A percentile compares a stretch with the other conserved stretches of the same genome.
Evolutionary conservation across 1,140 invertebrate genomes (phyloP).

Genomic region (Drusus annulatus): DNA sequence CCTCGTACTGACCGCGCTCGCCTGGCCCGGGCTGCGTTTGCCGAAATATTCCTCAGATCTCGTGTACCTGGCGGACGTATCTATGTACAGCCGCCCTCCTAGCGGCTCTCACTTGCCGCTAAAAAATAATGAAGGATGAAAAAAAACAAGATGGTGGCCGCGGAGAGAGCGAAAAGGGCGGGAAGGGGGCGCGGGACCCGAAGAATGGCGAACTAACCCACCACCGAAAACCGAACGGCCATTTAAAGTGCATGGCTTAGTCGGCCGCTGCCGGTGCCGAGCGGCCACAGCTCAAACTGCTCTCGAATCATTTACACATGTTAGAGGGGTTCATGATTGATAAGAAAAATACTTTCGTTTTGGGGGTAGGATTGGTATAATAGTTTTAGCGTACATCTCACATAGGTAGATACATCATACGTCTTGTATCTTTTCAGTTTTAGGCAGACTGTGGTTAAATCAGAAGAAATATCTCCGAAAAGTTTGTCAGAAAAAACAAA

Average conservation of each 20-base stretch:
- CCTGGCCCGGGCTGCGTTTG: constrained; percentile 28
- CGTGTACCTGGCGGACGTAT: constrained; percentile 47
- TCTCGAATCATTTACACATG: no score
- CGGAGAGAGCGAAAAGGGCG: constrained; percentile 11
- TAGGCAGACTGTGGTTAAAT: no score
- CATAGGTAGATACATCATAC: no score
- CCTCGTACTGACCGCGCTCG: constrained; percentile 44
- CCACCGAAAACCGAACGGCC: constrained; percentile 53
- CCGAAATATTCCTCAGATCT: constrained; percentile 44
- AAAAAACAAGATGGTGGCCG: constrained; percentile 44
- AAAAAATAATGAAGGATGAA: constrained; percentile 56
- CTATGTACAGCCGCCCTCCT: constrained; percentile 44
- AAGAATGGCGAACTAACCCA: constrained; percentile 41
- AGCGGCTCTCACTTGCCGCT: constrained; percentile 54
- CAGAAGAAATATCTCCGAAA: no score
- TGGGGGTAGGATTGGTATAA: no score
- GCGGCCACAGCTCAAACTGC: constrained; percentile 29
- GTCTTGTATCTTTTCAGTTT: no score
- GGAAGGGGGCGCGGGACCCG: constrained; percentile 14
- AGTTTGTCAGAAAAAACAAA: no score
- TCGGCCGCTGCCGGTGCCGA: neutral
- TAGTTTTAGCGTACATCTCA: no score
- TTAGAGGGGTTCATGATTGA: no score
- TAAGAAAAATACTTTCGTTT: no score
- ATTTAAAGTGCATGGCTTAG: constrained; percentile 41